A percentile compares a stretch with the other conserved stretches of the same genome.
Conservation (phyloP, 2,113 vertebrate genomes). For the Halichoerus grypus region DNA sequence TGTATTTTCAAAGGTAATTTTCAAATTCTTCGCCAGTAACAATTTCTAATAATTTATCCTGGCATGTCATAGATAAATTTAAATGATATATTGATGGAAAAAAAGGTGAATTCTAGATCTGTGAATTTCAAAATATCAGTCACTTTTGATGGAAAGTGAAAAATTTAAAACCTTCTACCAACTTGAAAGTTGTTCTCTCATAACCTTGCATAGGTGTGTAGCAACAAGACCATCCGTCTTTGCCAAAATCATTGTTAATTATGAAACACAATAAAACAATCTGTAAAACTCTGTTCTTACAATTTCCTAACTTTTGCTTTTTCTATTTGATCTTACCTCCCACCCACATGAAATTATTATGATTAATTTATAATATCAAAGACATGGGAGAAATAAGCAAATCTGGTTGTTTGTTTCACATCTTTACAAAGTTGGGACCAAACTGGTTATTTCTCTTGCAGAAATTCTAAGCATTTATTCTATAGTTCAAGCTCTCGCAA, state of each 20-base stretch:
- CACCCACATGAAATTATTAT: not conserved
- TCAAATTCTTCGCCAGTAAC: not conserved
- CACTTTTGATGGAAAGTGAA: not conserved
- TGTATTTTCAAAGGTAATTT: not conserved
- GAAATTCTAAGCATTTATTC: not conserved
- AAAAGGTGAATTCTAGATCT: not conserved
- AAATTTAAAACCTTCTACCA: not conserved
- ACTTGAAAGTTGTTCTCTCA: not conserved
- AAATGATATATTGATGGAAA: not conserved
- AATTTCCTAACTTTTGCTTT: not conserved
- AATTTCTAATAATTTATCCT: not conserved
- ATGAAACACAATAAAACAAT: not conserved
- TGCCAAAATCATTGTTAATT: constrained; percentile 4
- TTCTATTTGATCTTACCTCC: not conserved
- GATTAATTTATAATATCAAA: not conserved
- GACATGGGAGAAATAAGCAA: not conserved
- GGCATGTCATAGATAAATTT: not conserved
- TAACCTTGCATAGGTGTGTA: not conserved
- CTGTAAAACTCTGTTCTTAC: not conserved
- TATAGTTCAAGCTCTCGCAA: not conserved
- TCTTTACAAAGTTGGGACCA: not conserved
- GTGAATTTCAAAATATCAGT: not conserved
- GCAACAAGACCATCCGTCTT: not conserved
- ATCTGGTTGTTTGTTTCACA: not conserved
- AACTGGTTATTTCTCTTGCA: not conserved